phyloP scores from a whole-genome alignment of 2,113 vertebrate genomes.

The Phyllostomus hastatus region DNA sequence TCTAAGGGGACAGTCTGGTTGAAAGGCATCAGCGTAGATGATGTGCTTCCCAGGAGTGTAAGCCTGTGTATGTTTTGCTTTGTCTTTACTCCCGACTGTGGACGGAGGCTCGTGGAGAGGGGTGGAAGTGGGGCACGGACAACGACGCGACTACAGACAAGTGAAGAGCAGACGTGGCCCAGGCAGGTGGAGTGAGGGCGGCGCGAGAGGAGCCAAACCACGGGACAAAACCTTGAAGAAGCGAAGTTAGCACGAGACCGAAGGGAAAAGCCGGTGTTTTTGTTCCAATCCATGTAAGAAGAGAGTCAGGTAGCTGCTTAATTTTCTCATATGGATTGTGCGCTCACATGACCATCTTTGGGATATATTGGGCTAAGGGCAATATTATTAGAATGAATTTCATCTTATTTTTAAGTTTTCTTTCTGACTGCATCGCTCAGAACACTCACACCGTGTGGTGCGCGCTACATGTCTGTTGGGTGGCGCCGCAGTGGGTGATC shows the following conservation, averaged over 20 bases:
- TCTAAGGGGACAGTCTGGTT: not conserved
- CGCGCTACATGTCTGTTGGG: not conserved
- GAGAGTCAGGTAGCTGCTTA: not conserved
- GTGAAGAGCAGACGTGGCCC: too few relatives aligned
- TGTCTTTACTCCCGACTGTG: not conserved
- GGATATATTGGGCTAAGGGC: not conserved
- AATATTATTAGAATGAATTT: not conserved
- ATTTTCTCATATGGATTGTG: not conserved
- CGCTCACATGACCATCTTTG: not conserved
- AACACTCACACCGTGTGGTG: not conserved
- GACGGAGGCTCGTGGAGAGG: not conserved
- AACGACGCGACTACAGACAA: not conserved
- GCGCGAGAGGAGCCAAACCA: too few relatives aligned
- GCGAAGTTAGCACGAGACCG: rapidly evolving
- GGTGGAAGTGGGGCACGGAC: not conserved
- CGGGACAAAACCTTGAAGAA: not conserved
- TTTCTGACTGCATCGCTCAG: not conserved
- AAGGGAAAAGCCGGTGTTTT: not conserved
- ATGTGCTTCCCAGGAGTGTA: not conserved
- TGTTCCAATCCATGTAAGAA: not conserved
- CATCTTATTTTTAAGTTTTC: not conserved
- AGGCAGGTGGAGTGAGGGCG: not conserved
- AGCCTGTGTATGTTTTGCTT: not conserved
- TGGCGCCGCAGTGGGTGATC: not conserved
- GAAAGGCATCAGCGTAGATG: not conserved